A percentile compares a stretch with the other conserved stretches of the same genome.
These are phyloP conservation scores for Cryptophagus acutangulus DNA, from an alignment of 2,888 invertebrate species.

Conservation along the genomic window DNA sequence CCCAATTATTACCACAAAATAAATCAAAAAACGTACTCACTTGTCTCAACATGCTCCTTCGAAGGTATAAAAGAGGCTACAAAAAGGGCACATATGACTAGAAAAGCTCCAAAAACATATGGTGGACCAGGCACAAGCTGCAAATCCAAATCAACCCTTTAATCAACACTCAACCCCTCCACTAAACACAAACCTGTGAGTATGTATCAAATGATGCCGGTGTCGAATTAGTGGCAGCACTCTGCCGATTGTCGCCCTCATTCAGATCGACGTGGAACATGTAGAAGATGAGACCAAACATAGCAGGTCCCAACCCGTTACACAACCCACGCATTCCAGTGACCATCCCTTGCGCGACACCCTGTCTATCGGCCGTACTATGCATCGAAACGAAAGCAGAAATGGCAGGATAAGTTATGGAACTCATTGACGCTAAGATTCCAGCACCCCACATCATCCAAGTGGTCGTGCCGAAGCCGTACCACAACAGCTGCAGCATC, in stretches of 20 bases:
- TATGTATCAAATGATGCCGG: slow-evolving; percentile 50
- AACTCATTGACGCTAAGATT: slow-evolving; percentile 89
- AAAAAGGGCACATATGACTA: slow-evolving; percentile 92
- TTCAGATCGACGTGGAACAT: slow-evolving; percentile 97
- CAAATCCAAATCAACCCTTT: slow-evolving; percentile 15
- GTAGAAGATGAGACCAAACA: slow-evolving; percentile 98
- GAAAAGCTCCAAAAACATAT: slow-evolving; percentile 94
- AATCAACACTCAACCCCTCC: no score
- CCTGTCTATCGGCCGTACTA: slow-evolving; percentile 96
- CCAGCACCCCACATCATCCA: slow-evolving; percentile 99
- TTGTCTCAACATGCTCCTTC: slow-evolving; percentile 54
- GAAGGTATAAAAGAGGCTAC: slow-evolving; percentile 78
- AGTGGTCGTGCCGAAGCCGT: slow-evolving; percentile 91
- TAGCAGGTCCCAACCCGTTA: slow-evolving; percentile 96
- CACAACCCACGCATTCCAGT: slow-evolving; percentile 98
- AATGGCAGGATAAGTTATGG: slow-evolving; percentile 97
- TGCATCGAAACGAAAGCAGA: slow-evolving; percentile 98
- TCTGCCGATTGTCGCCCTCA: slow-evolving; percentile 48
- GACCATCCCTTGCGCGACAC: slow-evolving; percentile 74
- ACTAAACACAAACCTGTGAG: slow-evolving; percentile 47
- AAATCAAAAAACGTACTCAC: slow-evolving; percentile 54
- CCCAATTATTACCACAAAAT: slow-evolving; percentile 1
- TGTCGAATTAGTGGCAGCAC: slow-evolving; percentile 50
- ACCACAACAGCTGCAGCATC: slow-evolving; percentile 95
- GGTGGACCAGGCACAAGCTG: slow-evolving; percentile 94